phyloP scores from a whole-genome alignment of 2,113 vertebrate genomes.

The Deroptyus accipitrinus region DNA sequence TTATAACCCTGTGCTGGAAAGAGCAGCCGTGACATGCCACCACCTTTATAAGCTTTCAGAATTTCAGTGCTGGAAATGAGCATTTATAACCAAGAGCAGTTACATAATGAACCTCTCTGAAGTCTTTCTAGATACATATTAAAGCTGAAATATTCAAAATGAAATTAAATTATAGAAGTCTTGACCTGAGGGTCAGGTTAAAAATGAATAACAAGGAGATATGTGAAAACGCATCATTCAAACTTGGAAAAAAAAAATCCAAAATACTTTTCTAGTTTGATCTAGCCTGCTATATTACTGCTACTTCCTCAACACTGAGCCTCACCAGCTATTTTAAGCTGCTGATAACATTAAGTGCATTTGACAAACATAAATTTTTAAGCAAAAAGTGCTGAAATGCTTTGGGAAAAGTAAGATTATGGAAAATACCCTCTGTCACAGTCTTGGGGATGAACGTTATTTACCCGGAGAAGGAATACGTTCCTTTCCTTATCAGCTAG shows the following conservation, averaged over 20 bases:
- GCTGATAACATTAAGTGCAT: neutral
- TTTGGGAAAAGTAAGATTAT: neutral
- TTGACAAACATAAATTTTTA: neutral
- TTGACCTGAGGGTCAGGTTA: neutral
- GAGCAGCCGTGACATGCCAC: neutral
- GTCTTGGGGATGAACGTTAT: neutral
- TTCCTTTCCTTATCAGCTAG: neutral
- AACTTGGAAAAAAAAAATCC: neutral
- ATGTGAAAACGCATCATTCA: neutral
- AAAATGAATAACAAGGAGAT: neutral
- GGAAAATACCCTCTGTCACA: neutral
- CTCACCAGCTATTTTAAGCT: neutral
- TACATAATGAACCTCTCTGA: neutral
- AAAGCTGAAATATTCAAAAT: constrained; percentile 4
- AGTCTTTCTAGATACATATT: neutral
- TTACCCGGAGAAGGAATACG: neutral
- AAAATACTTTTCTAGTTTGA: neutral
- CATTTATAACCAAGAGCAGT: neutral
- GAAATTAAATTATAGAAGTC: neutral
- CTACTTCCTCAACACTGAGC: neutral
- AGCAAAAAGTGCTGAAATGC: neutral
- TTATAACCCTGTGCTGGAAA: neutral
- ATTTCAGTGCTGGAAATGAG: neutral
- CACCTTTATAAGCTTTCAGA: neutral
- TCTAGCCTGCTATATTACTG: neutral